Evolutionary conservation across 1,140 invertebrate species (phyloP), one percentile per base, ranked within the genome.

Genomic region (Macrotrachela quadricornifera): DNA sequence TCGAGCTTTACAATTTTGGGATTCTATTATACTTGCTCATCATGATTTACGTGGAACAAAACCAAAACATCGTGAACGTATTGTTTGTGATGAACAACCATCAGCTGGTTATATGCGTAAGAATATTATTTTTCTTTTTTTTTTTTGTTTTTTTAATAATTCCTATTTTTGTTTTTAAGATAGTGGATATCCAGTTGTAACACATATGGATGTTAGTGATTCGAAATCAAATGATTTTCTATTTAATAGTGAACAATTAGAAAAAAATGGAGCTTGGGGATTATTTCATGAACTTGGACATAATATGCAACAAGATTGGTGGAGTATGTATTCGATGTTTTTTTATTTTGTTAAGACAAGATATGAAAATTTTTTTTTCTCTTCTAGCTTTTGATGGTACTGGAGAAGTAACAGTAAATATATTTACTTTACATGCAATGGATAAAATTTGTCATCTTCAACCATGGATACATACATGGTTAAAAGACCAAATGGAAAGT

Each of bases 391-490:
- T 59, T 50, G 30, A 50, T 6, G 60, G 58, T 11, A 58, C 58
- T 11, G 42, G 10, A 3, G 60, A 62, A 45, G 60, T 62, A 0
- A 62, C 60, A 10, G 48, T 49, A 30, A 62, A 61, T 42, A 57
- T 62, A 21, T 62, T 62, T 51, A 59, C 60, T 16, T 40, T 62
- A 12, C 55, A 58, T 44, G 60, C 59, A n/a, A 62, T 59, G 57
- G 54, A 62, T 36, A 18, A 40, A 14, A 46, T 61, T 14, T 48
- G 52, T 21, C 40, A 54, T 41, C 39, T 50, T 15, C 36, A 55
- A 46, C 53, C 57, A 37, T 57, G 57, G 56, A 53, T 51, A 4
- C 60, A 61, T 51, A 42, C 47, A 13, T 60, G 57, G 57, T 41
- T 59, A 18, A 9, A 15, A 11, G 38, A 21, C 0, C 47, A 58